Evolutionary conservation across 2,113 vertebrate genomes (phyloP), one percentile per base, ranked within the genome.

Genomic region (Sinocyclocheilus grahami): DNA sequence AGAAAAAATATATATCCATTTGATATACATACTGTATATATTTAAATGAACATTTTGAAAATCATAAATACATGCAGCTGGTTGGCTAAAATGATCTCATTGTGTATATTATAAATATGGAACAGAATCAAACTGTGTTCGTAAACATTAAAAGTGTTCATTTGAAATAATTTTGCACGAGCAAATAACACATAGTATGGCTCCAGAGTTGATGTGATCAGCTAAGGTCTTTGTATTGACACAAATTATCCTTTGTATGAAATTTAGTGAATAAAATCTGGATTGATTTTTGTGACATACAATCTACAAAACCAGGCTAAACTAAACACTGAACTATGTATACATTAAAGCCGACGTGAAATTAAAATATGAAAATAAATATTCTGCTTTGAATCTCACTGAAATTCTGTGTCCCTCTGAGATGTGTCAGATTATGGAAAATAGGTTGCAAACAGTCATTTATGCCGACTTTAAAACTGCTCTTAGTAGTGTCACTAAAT

Each of bases 171-270:
- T 46, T n/a, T n/a, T 63, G 55, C 22, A 62, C 24, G 78, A 80
- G 55, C 78, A 80, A 42, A 62, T 37, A 39, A 63, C 58, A 58
- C 14, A 39, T 33, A 37, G 33, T 79, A 62, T 80, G 78, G 78
- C 78, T 62, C 22, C 20, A n/a, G 78, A 22, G 55, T 62, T 58
- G 20, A 62, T 62, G n/a, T 79, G 16, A 53, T 18, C 14, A 71
- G 65, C 30, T 71, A 30, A 78, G 30, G 11, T 79, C n/a, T 76
- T 76, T 51, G n/a, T 76, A 76, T 51, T 51, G 72, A 75, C 22
- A 72, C 18, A 48, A 14, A 24, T n/a, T 1, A 27, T 74, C 4
- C 3, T 42, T 74, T 42, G 39, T 6, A 76, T 48, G n/a, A 76
- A 16, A 76, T 51, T n/a, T 74, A 42, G 18, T 51, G n/a, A 76